Conservation (phyloP, 2,888 invertebrate genomes). For the Syrista parreyssii region DNA sequence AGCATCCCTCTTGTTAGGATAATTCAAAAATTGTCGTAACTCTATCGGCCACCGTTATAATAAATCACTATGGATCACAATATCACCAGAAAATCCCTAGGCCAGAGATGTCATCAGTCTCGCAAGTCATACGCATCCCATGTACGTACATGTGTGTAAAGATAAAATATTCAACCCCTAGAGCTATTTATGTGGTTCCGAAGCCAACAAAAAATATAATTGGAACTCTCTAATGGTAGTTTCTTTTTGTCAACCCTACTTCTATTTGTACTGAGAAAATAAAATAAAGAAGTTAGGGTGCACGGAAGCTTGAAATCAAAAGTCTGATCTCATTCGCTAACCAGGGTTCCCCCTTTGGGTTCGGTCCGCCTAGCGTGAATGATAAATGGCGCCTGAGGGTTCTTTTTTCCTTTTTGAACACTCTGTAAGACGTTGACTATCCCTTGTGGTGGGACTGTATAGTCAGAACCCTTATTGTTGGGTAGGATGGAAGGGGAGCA, state of each 20-base stretch:
- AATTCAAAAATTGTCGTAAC: not conserved
- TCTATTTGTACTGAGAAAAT: not conserved
- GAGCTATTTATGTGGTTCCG: not conserved
- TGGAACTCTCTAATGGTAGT: not conserved
- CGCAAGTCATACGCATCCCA: not conserved
- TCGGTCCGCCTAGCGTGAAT: not conserved
- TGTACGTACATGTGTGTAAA: not conserved
- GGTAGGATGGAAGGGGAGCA: slow-evolving; percentile 43
- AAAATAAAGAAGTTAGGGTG: not conserved
- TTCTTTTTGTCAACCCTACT: not conserved
- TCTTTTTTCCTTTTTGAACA: not conserved
- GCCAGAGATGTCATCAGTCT: not conserved
- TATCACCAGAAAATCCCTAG: not conserved
- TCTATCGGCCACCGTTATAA: not conserved
- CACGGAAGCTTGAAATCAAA: not conserved
- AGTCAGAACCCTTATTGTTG: slow-evolving; percentile 25
- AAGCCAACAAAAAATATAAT: not conserved
- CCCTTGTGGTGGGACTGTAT: not conserved
- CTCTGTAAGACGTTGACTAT: not conserved
- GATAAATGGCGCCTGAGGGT: not conserved
- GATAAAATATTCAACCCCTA: not conserved
- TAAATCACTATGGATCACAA: not conserved
- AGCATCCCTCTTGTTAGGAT: not conserved
- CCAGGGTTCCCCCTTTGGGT: not conserved
- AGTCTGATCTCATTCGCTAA: not conserved